Evolutionary conservation across 2,113 vertebrate species (phyloP), one percentile per base, ranked within the genome.

Genomic region (Opisthocomus hoazin): DNA sequence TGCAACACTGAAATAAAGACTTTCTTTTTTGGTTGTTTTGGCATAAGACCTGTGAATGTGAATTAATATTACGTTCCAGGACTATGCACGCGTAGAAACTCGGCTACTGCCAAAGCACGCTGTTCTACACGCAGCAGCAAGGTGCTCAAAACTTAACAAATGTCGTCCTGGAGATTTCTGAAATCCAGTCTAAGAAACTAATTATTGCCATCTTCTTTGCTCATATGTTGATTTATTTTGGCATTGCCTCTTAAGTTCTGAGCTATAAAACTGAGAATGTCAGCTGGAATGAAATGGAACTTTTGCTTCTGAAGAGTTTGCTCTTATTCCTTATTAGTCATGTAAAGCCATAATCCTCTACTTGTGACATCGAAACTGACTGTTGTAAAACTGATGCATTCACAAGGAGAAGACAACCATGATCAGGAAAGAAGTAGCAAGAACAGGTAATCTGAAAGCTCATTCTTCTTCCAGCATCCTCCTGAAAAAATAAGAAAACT

Each of bases 331-430:
- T 89, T 45, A 94, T 91, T 89, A 93, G 20, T 69, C 73, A 91
- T 51, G 68, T 76, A 93, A 96, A 97, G 83, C 57, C 66, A 46
- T 80, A 96, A 79, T 89, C 57, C 48, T 88, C 23, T 83, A 19
- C 27, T 71, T 87, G 24, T 80, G 75, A 50, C 80, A 95, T 76
- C 70, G 88, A 82, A 93, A 84, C 6, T 84, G 80, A 92, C 2
- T 81, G 85, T 18, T 92, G 58, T 79, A 71, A 73, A 90, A 91
- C 85, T 10, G 53, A 82, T 48, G 54, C 30, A 46, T 41, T 87
- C 5, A 9, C 39, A 82, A 84, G 76, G 5, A 93, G 45, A 75
- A 94, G 63, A 66, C 48, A 87, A 70, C 63, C 5, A 9, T 9
- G 29, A 65, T 43, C 50, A 57, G 77, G 21, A 90, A 85, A 39